Evolutionary conservation across 2,113 vertebrate genomes (phyloP).

Genomic region (Clinocottus analis): DNA sequence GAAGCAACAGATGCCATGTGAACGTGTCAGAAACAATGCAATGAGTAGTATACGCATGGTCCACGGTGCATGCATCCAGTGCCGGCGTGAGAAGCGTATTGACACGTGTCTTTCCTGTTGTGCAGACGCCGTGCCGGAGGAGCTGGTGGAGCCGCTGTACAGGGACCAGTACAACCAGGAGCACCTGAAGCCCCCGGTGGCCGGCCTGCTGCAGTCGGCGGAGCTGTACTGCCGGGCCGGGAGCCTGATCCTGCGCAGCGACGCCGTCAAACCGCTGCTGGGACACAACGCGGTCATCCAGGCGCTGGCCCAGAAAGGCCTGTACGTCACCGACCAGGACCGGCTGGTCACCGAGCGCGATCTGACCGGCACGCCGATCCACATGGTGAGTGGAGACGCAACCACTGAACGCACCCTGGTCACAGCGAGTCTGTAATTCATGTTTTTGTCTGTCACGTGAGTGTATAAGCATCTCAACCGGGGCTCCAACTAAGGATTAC

Average conservation of each 20-base stretch:
- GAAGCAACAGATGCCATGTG: too few species aligned
- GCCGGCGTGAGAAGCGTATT: not conserved
- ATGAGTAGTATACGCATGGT: too few species aligned
- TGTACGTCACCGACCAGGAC: conserved; percentile 97
- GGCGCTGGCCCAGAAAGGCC: conserved; percentile 96
- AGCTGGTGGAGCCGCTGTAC: conserved; percentile 93
- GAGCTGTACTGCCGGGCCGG: conserved; percentile 98
- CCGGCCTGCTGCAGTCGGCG: conserved; percentile 93
- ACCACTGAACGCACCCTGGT: not conserved
- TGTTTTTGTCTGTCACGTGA: not conserved
- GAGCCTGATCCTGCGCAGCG: conserved; percentile 96
- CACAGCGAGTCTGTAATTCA: not conserved
- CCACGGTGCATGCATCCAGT: not conserved
- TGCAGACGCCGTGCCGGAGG: conserved; percentile 93
- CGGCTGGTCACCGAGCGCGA: conserved; percentile 95
- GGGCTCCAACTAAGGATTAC: too few species aligned
- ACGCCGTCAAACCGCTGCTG: conserved; percentile 94
- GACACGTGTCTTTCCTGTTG: not conserved
- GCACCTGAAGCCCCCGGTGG: conserved; percentile 96
- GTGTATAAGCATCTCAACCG: too few species aligned
- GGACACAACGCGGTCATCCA: conserved; percentile 98
- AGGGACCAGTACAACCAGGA: conserved; percentile 98
- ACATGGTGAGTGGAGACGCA: conserved; percentile 89
- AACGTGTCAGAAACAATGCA: too few species aligned
- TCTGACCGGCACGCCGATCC: conserved; percentile 93